Evolutionary conservation across 1,140 invertebrate genomes (phyloP).

Genomic region (Lordiphosa collinella): DNA sequence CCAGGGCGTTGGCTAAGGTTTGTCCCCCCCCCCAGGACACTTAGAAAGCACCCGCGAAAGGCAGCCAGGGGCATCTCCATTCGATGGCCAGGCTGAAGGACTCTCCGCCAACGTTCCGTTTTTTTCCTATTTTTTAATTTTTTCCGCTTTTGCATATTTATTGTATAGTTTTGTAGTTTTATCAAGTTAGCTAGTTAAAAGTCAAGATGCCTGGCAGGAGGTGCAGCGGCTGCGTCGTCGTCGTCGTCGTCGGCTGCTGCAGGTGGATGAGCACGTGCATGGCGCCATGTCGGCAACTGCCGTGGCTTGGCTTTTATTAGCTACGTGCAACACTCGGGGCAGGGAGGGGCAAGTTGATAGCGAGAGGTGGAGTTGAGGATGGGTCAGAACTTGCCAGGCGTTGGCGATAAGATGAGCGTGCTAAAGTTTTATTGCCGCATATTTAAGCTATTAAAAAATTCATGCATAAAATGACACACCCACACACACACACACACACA

Average conservation of each 20-base stretch:
- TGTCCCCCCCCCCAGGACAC: not conserved
- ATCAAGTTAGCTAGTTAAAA: constrained; percentile 76
- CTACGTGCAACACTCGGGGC: constrained; percentile 53
- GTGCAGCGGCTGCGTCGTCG: too few species aligned
- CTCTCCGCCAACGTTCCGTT: not conserved
- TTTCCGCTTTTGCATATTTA: constrained; percentile 63
- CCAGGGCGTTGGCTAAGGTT: constrained; percentile 19
- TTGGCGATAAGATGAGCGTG: constrained; percentile 72
- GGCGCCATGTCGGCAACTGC: constrained; percentile 52
- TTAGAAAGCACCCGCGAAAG: not conserved
- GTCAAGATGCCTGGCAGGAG: constrained; percentile 54
- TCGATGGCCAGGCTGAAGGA: constrained; percentile 22
- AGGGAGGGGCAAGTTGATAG: not conserved
- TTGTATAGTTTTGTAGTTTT: constrained; percentile 77
- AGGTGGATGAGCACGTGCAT: constrained; percentile 59
- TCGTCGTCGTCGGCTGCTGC: constrained; percentile 4
- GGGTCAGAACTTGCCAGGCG: constrained; percentile 59
- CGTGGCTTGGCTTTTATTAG: constrained; percentile 63
- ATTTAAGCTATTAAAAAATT: constrained; percentile 77
- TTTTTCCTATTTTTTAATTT: constrained; percentile 15
- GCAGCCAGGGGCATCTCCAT: constrained; percentile 25
- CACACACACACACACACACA: constrained; percentile 23
- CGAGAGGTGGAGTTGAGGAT: not conserved
- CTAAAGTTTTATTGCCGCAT: constrained; percentile 77
- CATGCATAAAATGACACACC: constrained; percentile 75